Evolutionary conservation across 1,140 invertebrate genomes (phyloP).

Genomic region (Drosophila trapezifrons): DNA sequence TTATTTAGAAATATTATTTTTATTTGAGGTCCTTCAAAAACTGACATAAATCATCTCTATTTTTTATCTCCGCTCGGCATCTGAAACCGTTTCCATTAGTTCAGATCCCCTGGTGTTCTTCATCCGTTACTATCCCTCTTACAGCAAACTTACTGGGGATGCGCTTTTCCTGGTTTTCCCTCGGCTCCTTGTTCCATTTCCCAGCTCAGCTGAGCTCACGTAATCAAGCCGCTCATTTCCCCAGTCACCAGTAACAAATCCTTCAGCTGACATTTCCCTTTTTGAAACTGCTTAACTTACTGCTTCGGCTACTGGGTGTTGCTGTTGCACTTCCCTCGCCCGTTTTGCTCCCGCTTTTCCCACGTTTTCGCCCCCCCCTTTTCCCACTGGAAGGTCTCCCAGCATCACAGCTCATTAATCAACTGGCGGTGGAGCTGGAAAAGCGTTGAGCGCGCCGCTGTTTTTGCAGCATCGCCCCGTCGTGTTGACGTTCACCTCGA

Average conservation of each 20-base stretch:
- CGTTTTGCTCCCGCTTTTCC: conserved; percentile 2
- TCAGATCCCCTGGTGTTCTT: conserved; percentile 1
- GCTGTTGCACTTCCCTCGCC: conserved; percentile 8
- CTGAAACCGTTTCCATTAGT: conserved; percentile 14
- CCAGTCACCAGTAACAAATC: conserved; percentile 54
- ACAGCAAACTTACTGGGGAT: conserved; percentile 9
- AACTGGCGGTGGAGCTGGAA: conserved; percentile 50
- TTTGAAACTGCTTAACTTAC: conserved; percentile 56
- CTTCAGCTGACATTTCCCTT: conserved; percentile 52
- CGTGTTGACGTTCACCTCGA: conserved; percentile 68
- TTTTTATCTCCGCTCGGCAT: neutral
- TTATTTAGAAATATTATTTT: too few relatives aligned
- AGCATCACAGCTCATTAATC: conserved; percentile 75
- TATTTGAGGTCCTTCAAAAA: neutral
- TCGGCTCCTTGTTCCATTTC: conserved; percentile 10
- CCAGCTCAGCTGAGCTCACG: conserved; percentile 40
- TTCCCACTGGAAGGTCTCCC: conserved; percentile 29
- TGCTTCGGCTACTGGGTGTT: conserved; percentile 33
- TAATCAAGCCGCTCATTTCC: conserved; percentile 54
- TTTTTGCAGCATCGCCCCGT: conserved; percentile 24
- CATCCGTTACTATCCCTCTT: conserved; percentile 1
- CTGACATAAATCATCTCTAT: neutral
- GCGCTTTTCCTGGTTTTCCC: conserved; percentile 12
- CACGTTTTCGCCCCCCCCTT: neutral
- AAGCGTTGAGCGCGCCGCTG: conserved; percentile 14